phyloP scores from a whole-genome alignment of 2,797 vertebrate species.

The Hydrocynus forskahlii region DNA sequence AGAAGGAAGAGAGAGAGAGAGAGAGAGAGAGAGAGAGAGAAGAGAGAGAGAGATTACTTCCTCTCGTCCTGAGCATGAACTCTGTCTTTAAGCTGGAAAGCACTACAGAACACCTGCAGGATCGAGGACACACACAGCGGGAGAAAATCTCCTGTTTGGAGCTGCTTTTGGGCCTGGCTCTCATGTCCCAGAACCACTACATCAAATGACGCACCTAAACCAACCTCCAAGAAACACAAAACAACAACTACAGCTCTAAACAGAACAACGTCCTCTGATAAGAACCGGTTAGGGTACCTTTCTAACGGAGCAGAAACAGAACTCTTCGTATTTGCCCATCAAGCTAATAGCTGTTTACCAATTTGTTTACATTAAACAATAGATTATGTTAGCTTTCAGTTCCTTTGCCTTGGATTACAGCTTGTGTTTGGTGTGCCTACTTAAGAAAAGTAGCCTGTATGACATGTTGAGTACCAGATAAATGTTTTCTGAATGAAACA shows the following conservation, averaged over 20 bases:
- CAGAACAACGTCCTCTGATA: neutral
- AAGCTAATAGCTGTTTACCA: neutral
- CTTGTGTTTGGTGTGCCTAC: neutral
- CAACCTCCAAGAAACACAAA: neutral
- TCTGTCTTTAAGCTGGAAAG: constrained; percentile 38
- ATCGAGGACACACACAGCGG: constrained; percentile 42
- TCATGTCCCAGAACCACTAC: neutral
- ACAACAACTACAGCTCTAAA: neutral
- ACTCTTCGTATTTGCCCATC: neutral
- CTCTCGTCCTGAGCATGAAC: constrained; percentile 48
- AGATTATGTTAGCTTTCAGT: neutral
- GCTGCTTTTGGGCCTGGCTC: neutral
- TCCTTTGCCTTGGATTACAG: neutral
- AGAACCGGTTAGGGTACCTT: neutral
- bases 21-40: constrained; percentile 27
- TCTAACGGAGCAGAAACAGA: neutral
- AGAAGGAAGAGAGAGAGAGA: constrained; percentile 53
- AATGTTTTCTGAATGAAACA: too few species aligned
- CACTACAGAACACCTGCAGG: constrained; percentile 31
- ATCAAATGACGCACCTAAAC: neutral
- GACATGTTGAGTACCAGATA: neutral
- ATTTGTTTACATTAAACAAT: neutral
- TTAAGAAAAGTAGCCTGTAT: neutral
- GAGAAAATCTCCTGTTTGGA: constrained; percentile 14
- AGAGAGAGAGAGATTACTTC: constrained; percentile 8